These are phyloP conservation scores for Doryteuthis pealeii DNA, from an alignment of 1,140 invertebrate species.

Conservation along the genomic window DNA sequence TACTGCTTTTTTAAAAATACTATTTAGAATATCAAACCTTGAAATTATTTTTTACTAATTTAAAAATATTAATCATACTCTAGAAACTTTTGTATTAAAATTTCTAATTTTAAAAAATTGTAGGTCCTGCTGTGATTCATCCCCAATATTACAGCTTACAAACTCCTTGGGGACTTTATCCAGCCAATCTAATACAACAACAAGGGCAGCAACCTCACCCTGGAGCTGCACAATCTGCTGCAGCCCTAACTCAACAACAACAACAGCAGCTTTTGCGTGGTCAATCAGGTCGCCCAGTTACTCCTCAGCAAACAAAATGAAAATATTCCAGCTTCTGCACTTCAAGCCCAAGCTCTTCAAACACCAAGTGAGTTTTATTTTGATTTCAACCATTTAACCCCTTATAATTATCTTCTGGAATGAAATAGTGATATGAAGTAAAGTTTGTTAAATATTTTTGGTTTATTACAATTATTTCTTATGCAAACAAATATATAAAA, in stretches of 20 bases:
- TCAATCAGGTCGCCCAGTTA: conserved; percentile 62
- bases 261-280: conserved; percentile 48
- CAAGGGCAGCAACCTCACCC: conserved; percentile 44
- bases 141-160: conserved; percentile 61
- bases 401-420: no score
- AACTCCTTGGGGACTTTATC: conserved; percentile 64
- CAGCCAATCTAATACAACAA: conserved; percentile 52
- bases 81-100: no score
- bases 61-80: no score
- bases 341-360: conserved; percentile 33
- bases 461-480: no score
- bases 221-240: conserved; percentile 25
- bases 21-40: no score
- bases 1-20: no score
- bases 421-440: no score
- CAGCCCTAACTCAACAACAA: conserved; percentile 38
- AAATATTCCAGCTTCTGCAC: conserved; percentile 28
- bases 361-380: conserved; percentile 27
- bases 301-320: conserved; percentile 58
- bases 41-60: no score
- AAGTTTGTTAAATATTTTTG: no score
- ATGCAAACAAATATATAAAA: no score
- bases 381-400: neutral
- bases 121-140: conserved; percentile 54
- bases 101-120: no score